Evolutionary conservation across 2,888 invertebrate genomes (phyloP).

Genomic region (Heliconius hortense): DNA sequence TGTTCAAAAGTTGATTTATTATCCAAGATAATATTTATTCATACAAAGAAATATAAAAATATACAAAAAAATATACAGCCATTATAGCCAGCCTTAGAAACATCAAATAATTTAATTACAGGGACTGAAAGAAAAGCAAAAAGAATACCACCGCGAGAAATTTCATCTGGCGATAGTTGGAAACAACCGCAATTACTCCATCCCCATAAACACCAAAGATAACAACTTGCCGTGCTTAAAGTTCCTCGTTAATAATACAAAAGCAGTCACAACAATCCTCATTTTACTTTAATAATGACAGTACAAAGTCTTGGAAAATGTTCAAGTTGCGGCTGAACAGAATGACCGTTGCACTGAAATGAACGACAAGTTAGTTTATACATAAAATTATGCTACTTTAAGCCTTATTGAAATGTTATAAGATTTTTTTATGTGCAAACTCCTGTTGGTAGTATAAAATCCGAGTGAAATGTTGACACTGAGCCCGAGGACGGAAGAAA

Average conservation of each 20-base stretch:
- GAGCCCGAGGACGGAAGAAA: slow-evolving; percentile 68
- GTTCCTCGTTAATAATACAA: slow-evolving; percentile 59
- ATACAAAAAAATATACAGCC: too few species aligned
- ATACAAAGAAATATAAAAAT: too few species aligned
- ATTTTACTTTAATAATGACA: slow-evolving; percentile 70
- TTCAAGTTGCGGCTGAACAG: slow-evolving; percentile 64
- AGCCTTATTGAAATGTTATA: slow-evolving; percentile 45
- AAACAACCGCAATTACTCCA: slow-evolving; percentile 35
- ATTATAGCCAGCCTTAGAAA: too few species aligned
- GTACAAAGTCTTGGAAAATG: slow-evolving; percentile 67
- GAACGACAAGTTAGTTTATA: slow-evolving; percentile 47
- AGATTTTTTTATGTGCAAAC: slow-evolving; percentile 36
- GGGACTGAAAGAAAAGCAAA: background rate
- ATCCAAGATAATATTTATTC: too few species aligned
- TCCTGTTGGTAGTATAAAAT: slow-evolving; percentile 60
- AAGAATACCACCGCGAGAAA: background rate
- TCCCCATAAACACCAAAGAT: slow-evolving; percentile 42
- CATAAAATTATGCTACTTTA: slow-evolving; percentile 40
- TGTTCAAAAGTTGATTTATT: too few species aligned
- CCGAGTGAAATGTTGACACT: slow-evolving; percentile 77
- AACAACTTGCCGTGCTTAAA: slow-evolving; percentile 45
- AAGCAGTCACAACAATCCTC: slow-evolving; percentile 65
- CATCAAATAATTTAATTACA: slow-evolving; percentile 4
- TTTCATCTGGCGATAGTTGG: slow-evolving; percentile 22
- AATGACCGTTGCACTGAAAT: slow-evolving; percentile 70